Base-by-base conservation (phyloP, 2,113 vertebrate species). In the Oryzias curvinotus region DNA sequence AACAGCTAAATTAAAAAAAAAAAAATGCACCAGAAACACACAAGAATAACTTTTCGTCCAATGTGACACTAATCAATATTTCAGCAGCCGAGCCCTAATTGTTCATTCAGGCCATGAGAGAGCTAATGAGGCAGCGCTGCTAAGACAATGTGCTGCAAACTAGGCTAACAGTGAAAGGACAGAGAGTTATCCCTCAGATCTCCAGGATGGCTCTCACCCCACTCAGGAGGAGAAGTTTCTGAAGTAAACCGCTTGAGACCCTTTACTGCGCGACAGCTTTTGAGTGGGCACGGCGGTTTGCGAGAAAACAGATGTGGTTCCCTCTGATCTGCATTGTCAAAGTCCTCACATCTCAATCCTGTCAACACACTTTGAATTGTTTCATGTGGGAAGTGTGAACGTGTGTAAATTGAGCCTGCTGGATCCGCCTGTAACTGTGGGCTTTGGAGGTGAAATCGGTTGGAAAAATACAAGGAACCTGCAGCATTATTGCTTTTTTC, bases 31-130 rank as follows among this genome's bases (percentile, higher is more conserved):
- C 60, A 66, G 62, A 76, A 66, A 28, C 42, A 13, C 57, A 66
- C 23, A 47, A 49, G 57, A 62, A 59, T 41, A 72, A 77, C 49
- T 68, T 62, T 43, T 1, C 0, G 7, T 75, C 57, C 74, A 62
- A 59, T 68, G 63, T 83, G 21, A 63, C 59, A 57, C 78, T 83
- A 74, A 89, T 89, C 84, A 87, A 89, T 88, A 88, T 89, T 88
- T 89, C 63, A 89, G 67, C 57, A 87, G 71, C 71, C 44, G 54
- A 8, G 47, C 65, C 83, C 61, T 71, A 80, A 84, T 77, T 84
- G 82, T 84, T 87, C 73, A 77, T 81, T 78, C 77, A 71, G 80
- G 66, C 84, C 75, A 62, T 62, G 73, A 71, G 72, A 70, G 49
- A 65, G 65, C 82, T 84, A 86, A 87, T 83, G 83, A 88, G 76